A percentile compares a stretch with the other conserved stretches of the same genome.
These are phyloP conservation scores for Pharmacophagus antenor DNA, from an alignment of 2,888 invertebrate genomes.

Conservation along the genomic window DNA sequence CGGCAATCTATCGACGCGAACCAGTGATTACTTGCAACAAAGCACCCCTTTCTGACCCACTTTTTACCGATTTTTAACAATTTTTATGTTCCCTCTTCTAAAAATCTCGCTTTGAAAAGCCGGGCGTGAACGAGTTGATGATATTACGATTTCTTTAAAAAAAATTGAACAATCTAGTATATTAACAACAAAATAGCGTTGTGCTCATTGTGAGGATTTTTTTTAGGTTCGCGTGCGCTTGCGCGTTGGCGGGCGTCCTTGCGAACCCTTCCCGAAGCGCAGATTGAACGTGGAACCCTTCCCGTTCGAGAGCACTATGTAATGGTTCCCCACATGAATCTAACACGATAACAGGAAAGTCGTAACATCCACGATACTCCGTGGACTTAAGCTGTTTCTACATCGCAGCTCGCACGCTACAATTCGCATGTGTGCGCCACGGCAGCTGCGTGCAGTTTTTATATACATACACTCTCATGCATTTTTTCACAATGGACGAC, in stretches of 20 bases:
- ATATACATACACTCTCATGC: constrained; percentile 69
- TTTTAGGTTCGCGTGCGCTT: constrained; percentile 77
- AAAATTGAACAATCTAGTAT: constrained; percentile 79
- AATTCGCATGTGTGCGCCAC: constrained; percentile 78
- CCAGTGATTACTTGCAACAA: constrained; percentile 79
- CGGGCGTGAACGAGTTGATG: constrained; percentile 82
- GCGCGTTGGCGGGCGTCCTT: constrained; percentile 77
- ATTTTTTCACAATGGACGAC: constrained; percentile 75
- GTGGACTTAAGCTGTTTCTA: constrained; percentile 53
- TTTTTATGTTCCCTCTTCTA: constrained; percentile 74
- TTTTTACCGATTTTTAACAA: constrained; percentile 78
- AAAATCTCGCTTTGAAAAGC: constrained; percentile 73
- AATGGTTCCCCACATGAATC: constrained; percentile 56
- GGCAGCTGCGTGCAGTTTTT: constrained; percentile 79
- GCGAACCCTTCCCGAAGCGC: constrained; percentile 75
- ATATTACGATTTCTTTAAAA: constrained; percentile 78
- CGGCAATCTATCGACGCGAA: constrained; percentile 77
- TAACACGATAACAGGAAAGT: constrained; percentile 41
- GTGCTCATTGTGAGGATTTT: constrained; percentile 74
- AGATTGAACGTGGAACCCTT: constrained; percentile 75
- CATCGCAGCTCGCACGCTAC: constrained; percentile 50
- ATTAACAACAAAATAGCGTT: constrained; percentile 79
- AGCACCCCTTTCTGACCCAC: constrained; percentile 81
- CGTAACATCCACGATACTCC: constrained; percentile 39
- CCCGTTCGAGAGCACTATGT: constrained; percentile 53